These are phyloP conservation scores for Crotalus viridis DNA, from an alignment of 2,113 vertebrate genomes.

Conservation along the genomic window DNA sequence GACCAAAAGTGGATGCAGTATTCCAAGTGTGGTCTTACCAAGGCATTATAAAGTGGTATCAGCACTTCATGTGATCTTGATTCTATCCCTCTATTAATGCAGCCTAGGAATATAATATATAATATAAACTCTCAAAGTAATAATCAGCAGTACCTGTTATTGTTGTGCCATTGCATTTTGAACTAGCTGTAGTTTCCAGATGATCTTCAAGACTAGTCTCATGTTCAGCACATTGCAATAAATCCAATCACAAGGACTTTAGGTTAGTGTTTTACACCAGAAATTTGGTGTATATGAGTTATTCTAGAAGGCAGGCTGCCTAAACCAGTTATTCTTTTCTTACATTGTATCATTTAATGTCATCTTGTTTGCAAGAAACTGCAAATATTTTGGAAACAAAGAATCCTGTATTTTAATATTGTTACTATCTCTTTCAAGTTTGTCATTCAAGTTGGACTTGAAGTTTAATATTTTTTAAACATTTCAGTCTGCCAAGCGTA, in stretches of 20 bases:
- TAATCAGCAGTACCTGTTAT: not conserved
- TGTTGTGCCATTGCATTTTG: not conserved
- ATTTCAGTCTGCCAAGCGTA: constrained; percentile 25
- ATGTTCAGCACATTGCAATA: not conserved
- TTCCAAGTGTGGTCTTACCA: too few species aligned
- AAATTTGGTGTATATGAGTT: not conserved
- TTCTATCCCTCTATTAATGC: too few species aligned
- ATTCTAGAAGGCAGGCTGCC: not conserved
- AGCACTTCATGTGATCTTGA: too few species aligned
- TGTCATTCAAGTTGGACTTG: constrained; percentile 40
- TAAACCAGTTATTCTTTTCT: not conserved
- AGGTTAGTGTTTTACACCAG: not conserved
- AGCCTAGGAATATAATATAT: not conserved
- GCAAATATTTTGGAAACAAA: not conserved
- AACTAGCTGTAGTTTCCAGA: not conserved
- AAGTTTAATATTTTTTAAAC: constrained; percentile 31
- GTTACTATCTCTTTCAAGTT: constrained; percentile 33
- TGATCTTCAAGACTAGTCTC: not conserved
- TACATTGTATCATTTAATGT: constrained; percentile 13
- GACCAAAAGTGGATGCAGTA: too few species aligned
- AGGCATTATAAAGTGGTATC: too few species aligned
- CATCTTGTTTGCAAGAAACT: not conserved
- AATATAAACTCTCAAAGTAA: not conserved
- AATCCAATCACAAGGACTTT: not conserved
- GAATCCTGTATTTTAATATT: constrained; percentile 12